phyloP scores from a whole-genome alignment of 1,140 invertebrate genomes.

The Drosophila aff. region DNA sequence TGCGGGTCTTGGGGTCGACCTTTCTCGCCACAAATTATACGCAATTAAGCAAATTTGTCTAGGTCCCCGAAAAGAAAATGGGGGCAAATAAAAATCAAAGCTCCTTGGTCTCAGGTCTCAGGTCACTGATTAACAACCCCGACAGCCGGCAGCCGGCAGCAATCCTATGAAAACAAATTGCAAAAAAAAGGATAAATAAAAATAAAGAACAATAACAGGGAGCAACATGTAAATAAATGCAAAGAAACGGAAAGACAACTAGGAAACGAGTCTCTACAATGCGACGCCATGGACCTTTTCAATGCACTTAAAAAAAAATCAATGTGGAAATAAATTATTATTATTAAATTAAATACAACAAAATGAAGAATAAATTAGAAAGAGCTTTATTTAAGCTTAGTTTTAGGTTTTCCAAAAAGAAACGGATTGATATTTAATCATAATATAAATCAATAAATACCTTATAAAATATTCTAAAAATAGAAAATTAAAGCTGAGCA shows the following conservation, averaged over 20 bases:
- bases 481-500: too few relatives aligned
- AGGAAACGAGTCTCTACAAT: conserved; percentile 65
- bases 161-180: conserved; percentile 63
- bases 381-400: neutral
- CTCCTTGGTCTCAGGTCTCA: conserved; percentile 41
- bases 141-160: conserved; percentile 20
- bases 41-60: conserved; percentile 82
- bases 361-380: neutral
- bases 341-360: neutral
- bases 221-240: conserved; percentile 75
- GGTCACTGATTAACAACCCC: conserved; percentile 69
- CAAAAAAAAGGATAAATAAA: conserved; percentile 49
- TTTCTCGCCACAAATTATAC: conserved; percentile 77
- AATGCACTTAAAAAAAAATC: neutral
- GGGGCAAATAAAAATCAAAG: conserved; percentile 55
- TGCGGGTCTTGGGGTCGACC: conserved; percentile 39
- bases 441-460: neutral
- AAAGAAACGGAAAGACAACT: conserved; percentile 75
- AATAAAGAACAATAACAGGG: conserved; percentile 57
- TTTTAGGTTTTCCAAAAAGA: neutral
- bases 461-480: neutral
- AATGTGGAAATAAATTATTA: neutral
- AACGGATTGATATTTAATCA: neutral
- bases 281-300: conserved; percentile 27
- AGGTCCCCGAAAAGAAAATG: conserved; percentile 35